Evolutionary conservation across 1,140 invertebrate species (phyloP), one percentile per base, ranked within the genome.

Genomic region (Hirudo medicinalis): DNA sequence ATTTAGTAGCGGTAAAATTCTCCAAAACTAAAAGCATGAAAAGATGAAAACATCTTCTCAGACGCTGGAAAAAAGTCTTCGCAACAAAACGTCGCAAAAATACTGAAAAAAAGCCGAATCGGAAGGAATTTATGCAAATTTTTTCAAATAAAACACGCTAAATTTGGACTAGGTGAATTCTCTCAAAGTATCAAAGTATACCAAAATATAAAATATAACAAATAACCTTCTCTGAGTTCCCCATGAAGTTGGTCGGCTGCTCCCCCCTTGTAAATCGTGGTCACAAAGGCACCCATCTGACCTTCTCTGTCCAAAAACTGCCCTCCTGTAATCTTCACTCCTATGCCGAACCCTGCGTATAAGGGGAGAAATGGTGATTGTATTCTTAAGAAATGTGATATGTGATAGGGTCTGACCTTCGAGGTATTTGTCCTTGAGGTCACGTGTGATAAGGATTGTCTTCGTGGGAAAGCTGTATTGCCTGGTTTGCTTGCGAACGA

Each of bases 241-340:
- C 85, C 86, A 60, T 81, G 79, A 9, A 87, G 77, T 67, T 84
- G 85, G 57, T 87, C 85, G 32, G 83, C 83, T 15, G 86, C 81
- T 32, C 84, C 83, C 5, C 83, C 85, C 13, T 82, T 82, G 75
- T 83, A 84, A 43, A 88, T 85, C 74, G 85, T 82, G 4, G 84
- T 81, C 5, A 87, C 84, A 77, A 84, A 87, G 36, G 86, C 86
- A 71, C 85, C 86, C 54, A 87, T 78, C 67, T 84, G 81, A 25
- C 84, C 84, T 67, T 82, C 80, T 0, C 80, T 78, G 19, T 82
- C 82, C 17, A 87, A 81, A 73, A 82, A 80, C 77, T 87, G 86
- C 17, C 87, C 87, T 32, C 87, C 87, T 57, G 86, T 82, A 11
- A 88, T 84, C 77, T 84, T 85, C 83, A 87, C 84, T 13, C 87